Evolutionary conservation across 2,113 vertebrate species (phyloP).

Genomic region (Narcine bancroftii): DNA sequence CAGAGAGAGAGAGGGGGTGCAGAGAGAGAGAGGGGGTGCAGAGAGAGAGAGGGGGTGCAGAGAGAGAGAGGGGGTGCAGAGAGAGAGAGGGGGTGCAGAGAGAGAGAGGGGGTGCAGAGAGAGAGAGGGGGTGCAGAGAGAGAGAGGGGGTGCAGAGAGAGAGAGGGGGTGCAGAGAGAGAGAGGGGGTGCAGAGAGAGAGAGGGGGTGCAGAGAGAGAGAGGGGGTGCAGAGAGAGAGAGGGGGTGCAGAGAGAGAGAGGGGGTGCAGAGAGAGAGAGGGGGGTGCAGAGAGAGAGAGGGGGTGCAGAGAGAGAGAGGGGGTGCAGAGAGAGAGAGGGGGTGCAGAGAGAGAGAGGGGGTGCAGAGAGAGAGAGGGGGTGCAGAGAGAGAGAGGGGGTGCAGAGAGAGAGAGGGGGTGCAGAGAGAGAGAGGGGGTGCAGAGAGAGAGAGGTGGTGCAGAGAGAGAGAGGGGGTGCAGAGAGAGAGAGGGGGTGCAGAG

Average conservation of each 20-base stretch:
- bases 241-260: too few species aligned
- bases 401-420: too few species aligned
- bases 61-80: neutral
- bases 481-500: too few species aligned
- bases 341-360: neutral
- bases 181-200: neutral
- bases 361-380: neutral
- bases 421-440: too few species aligned
- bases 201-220: neutral
- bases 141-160: neutral
- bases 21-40: too few species aligned
- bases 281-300: too few species aligned
- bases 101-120: neutral
- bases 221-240: too few species aligned
- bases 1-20: too few species aligned
- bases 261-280: too few species aligned
- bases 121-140: fast-evolving
- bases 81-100: neutral
- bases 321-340: neutral
- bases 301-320: too few species aligned
- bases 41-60: neutral
- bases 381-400: neutral
- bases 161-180: neutral
- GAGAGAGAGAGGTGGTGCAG: too few species aligned
- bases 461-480: too few species aligned